These are phyloP conservation scores for Phyllostomus discolor DNA, from an alignment of 2,113 vertebrate genomes.

Conservation along the genomic window DNA sequence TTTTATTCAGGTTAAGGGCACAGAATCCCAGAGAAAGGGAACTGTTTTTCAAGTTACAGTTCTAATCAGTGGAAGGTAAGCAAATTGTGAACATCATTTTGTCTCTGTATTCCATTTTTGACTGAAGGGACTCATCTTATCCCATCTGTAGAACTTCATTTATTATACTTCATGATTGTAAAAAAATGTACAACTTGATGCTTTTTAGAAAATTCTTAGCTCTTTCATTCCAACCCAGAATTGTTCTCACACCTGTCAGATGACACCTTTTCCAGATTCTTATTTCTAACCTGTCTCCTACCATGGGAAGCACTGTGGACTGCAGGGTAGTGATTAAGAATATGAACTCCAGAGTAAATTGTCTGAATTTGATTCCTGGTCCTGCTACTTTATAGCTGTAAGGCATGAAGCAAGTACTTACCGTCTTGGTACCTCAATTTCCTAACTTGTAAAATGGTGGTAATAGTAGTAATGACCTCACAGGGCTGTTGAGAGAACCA, in stretches of 20 bases:
- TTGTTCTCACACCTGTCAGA: not conserved
- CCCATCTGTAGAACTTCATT: not conserved
- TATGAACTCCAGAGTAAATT: not conserved
- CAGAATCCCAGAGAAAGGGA: not conserved
- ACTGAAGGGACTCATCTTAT: not conserved
- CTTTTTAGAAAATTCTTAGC: constrained; percentile 13
- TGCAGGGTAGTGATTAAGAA: not conserved
- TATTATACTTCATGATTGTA: not conserved
- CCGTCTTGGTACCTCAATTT: not conserved
- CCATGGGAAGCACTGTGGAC: not conserved
- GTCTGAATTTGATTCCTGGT: not conserved
- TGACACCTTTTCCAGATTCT: not conserved
- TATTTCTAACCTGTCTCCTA: not conserved
- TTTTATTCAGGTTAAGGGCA: not conserved
- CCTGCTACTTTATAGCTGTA: not conserved
- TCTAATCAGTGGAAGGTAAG: not conserved
- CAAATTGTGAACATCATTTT: not conserved
- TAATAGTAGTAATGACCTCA: not conserved
- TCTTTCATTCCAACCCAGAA: not conserved
- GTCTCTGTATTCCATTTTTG: not conserved
- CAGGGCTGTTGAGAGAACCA: not conserved
- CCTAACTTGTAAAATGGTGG: not conserved
- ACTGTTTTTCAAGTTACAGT: not conserved
- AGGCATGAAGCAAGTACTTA: not conserved
- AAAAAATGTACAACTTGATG: not conserved